A percentile compares a stretch with the other conserved stretches of the same genome.
Conservation (phyloP, 2,888 invertebrate species). For the Cylloceria caligata region DNA sequence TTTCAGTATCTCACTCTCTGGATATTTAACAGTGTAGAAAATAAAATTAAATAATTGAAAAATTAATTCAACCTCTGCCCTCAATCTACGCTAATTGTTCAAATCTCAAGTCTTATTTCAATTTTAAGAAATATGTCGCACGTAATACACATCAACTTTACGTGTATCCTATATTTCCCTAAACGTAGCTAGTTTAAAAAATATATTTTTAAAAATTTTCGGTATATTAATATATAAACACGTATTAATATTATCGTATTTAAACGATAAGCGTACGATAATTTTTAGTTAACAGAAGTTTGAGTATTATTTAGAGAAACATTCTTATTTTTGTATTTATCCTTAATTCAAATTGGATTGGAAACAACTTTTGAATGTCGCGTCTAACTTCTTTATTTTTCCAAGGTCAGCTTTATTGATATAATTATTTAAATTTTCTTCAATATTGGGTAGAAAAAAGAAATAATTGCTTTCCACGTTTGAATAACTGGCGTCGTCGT, state of each 20-base stretch:
- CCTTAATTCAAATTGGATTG: background rate
- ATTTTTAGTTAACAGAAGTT: background rate
- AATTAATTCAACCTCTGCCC: background rate
- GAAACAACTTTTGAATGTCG: background rate
- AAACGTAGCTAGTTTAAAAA: too few species aligned
- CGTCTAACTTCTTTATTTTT: background rate
- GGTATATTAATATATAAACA: background rate
- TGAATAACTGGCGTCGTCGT: background rate
- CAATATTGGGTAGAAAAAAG: background rate
- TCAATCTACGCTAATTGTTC: slow-evolving; percentile 20
- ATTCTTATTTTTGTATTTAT: background rate
- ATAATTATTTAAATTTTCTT: too few species aligned
- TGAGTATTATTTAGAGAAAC: too few species aligned
- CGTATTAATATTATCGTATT: background rate
- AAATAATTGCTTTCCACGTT: background rate
- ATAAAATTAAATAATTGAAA: too few species aligned
- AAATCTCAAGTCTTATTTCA: slow-evolving; percentile 27
- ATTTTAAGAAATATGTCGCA: background rate
- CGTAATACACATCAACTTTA: too few species aligned
- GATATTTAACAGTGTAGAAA: too few species aligned
- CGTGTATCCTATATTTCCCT: background rate
- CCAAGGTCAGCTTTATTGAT: too few species aligned
- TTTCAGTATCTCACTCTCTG: background rate
- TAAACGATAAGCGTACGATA: background rate
- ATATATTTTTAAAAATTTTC: background rate